Evolutionary conservation across 1,140 invertebrate genomes (phyloP), one percentile per base, ranked within the genome.

Genomic region (Teleogryllus occipitalis): DNA sequence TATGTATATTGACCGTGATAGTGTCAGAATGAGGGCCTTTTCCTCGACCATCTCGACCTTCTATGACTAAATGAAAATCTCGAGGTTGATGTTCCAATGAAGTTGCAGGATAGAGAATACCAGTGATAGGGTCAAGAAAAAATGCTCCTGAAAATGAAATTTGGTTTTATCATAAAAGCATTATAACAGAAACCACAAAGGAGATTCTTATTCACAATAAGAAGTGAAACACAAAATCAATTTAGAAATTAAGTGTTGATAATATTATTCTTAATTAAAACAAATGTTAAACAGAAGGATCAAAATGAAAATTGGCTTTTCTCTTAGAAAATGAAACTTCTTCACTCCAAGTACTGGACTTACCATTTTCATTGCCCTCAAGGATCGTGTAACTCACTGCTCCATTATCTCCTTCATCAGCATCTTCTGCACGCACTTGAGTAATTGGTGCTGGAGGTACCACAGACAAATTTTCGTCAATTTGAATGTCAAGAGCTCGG

Each of bases 381-480:
- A 92, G 85, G 46, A 97, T 96, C 22, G 85, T 88, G 83, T 95
- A 97, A 72, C 87, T 87, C 27, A 97, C 89, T 81, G 91, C 89
- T 10, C 92, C 94, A 84, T 95, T 94, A 4, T 90, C 81, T 4
- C 93, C 93, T 75, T 91, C 89, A 84, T 98, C 96, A 46, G 87
- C 87, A 86, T 98, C 96, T 21, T 89, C 90, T 0, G 95, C 95
- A 74, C 89, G 88, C 75, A 92, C 87, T 85, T 96, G 93, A 14
- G 97, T 84, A 48, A 97, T 91, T 0, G 94, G 91, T 0, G 93
- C 90, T 0, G 92, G 94, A 6, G 91, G 93, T 84, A 91, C 90
- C 47, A 95, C 85, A 14, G 92, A 89, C 14, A 96, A 89, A 84
- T 95, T 96, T 84, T 97, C 96, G 3, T 93, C 92, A 3, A 97